Base-by-base conservation (phyloP, 2,113 vertebrate genomes). In the Daphoenositta chrysoptera region DNA sequence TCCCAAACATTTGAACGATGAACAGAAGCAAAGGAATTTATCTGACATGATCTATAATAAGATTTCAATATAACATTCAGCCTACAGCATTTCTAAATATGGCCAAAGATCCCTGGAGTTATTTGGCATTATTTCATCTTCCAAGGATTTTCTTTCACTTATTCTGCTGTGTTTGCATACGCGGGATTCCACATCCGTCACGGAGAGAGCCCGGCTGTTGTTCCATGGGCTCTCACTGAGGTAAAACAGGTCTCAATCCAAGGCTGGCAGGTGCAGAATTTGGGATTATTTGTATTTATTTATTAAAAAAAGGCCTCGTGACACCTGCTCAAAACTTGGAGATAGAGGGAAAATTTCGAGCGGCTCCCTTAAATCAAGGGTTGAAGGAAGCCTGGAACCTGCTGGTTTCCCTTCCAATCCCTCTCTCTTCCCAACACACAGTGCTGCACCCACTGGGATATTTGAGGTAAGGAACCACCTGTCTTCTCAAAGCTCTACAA, bases 81-180 rank as follows among this genome's bases (percentile, higher is more conserved):
- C 94, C 93, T 97, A 96, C 94, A 96, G 95, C 89, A 96, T 93
- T 96, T 93, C 94, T 97, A 96, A 95, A 96, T 96, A 95, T 92
- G 93, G 95, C 96, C 90, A 96, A 96, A 91, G 87, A 94, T 83
- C 92, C 80, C 93, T 83, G 82, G 50, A 97, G 96, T 80, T 94
- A 95, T 93, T 96, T 96, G 94, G 87, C 95, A 94, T 93, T 88
- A 94, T 95, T 96, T 96, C 94, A 96, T 88, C 96, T 86, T 12
- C 63, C 92, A 93, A 95, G 92, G 95, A 88, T 95, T 96, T 95
- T 47, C 95, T 95, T 96, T 86, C 92, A 83, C 83, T 96, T 63
- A 7, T 94, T 88, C 92, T 92, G 94, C 93, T 94, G 95, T 81
- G 93, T 94, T 95, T 92, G 94, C 95, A 95, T 73, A 9, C 83